Base-by-base conservation (phyloP, 2,113 vertebrate species). In the Butorides virescens region DNA sequence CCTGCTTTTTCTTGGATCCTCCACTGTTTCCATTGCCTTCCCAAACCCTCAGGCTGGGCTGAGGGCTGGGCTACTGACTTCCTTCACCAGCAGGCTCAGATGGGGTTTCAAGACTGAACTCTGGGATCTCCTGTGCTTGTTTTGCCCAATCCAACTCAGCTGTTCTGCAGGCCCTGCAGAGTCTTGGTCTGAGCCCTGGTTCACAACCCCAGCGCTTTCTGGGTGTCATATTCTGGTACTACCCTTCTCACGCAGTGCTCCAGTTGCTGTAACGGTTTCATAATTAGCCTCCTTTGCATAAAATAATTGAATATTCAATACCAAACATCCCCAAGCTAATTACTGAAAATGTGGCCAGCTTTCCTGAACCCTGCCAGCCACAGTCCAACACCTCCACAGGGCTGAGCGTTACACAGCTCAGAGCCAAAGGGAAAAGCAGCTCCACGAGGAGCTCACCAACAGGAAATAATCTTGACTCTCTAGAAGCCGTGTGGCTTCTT, bases 301-400 rank as follows among this genome's bases (percentile, higher is more conserved):
- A 93, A 76, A 42, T 86, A 86, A 73, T 66, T 86, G 66, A 75
- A 82, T 94, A 90, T 83, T 93, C 77, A 93, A 22, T 66, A 76
- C 74, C 66, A 92, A 95, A 96, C 62, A 82, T 36, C 81, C 87
- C 81, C 50, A 82, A 58, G 85, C 66, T 74, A 66, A 15, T 9
- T 61, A 66, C 19, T 79, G 49, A 50, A 85, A 56, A 53, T 95
- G 70, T 67, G 74, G 49, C 56, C 84, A 95, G 76, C 49, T 67
- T 91, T 63, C 15, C 62, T 73, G 70, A 72, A 58, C 70, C 49
- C 46, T n/a, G 26, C 56, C 36, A 91, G 74, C 30, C 81, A 29
- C 91, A 78, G 84, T 44, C 47, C 8, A 2, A 50, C n/a, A 50
- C 22, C 34, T 95, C 68, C 47, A 72, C 25, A 42, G 53, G 53